Evolutionary conservation across 2,888 invertebrate species (phyloP).

Genomic region (Dusona sp.): DNA sequence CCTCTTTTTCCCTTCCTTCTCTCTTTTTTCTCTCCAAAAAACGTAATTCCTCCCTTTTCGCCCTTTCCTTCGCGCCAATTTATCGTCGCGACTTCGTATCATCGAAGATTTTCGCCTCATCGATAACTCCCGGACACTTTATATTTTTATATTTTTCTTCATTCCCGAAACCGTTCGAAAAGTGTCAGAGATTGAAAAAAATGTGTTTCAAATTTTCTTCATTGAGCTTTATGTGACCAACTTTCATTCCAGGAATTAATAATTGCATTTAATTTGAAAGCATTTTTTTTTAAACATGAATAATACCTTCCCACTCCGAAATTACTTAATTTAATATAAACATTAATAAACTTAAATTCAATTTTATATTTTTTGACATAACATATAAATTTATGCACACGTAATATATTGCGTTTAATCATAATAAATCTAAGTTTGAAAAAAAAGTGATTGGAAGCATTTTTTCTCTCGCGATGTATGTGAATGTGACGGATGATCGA

Average conservation of each 20-base stretch:
- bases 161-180: conserved; percentile 39
- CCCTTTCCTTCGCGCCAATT: conserved; percentile 51
- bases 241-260: neutral
- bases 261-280: neutral
- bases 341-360: neutral
- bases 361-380: neutral
- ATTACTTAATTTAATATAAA: neutral
- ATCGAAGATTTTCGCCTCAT: conserved; percentile 56
- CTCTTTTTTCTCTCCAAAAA: conserved; percentile 48
- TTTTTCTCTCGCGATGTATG: conserved; percentile 15
- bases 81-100: conserved; percentile 58
- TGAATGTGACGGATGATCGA: conserved; percentile 9
- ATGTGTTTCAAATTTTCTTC: neutral
- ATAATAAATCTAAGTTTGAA: conserved; percentile 3
- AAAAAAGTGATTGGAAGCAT: conserved; percentile 13
- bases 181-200: neutral
- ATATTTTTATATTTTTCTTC: conserved; percentile 33
- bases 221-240: neutral
- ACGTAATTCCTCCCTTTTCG: conserved; percentile 14
- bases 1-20: conserved; percentile 21
- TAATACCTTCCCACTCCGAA: neutral
- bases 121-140: neutral
- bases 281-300: neutral
- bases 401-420: neutral
- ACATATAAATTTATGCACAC: neutral